Conservation (phyloP, 2,797 vertebrate genomes). For the Huso huso region DNA sequence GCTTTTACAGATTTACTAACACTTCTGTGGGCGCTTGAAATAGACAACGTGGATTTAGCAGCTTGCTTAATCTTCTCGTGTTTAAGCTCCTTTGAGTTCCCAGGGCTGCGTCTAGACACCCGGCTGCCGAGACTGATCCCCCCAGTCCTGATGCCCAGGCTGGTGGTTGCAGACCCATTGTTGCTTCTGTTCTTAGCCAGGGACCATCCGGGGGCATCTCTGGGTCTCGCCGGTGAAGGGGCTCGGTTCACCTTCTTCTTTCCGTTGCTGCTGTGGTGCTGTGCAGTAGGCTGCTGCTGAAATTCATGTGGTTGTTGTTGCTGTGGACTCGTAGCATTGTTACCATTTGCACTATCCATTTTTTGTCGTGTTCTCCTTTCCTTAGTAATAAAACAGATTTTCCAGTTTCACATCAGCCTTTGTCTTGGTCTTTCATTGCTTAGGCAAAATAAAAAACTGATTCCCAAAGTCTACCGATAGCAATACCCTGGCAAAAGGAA, state of each 20-base stretch:
- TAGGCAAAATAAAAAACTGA: too few species aligned
- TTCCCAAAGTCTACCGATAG: too few species aligned
- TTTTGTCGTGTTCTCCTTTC: constrained; percentile 60
- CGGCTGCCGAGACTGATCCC: constrained; percentile 59
- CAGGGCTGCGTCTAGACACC: constrained; percentile 56
- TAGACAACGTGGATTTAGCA: constrained; percentile 41
- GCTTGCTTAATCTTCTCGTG: constrained; percentile 47
- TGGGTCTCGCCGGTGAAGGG: constrained; percentile 87
- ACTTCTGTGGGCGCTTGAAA: constrained; percentile 39
- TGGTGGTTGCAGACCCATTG: constrained; percentile 51
- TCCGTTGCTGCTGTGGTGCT: constrained; percentile 37
- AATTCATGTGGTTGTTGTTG: constrained; percentile 31
- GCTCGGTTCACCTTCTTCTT: constrained; percentile 83
- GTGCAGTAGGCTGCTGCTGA: constrained; percentile 33
- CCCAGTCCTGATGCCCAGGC: constrained; percentile 56
- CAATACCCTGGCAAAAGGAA: not conserved
- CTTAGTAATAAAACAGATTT: constrained; percentile 51
- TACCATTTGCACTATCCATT: constrained; percentile 63
- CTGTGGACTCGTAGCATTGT: constrained; percentile 44
- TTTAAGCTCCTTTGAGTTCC: constrained; percentile 52
- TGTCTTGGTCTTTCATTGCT: constrained; percentile 77
- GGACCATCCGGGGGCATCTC: constrained; percentile 82
- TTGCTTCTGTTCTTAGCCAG: constrained; percentile 74
- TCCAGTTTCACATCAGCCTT: constrained; percentile 63
- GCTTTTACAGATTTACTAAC: constrained; percentile 46